Evolutionary conservation across 2,888 invertebrate species (phyloP).

Genomic region (Heliothis peltigera): DNA sequence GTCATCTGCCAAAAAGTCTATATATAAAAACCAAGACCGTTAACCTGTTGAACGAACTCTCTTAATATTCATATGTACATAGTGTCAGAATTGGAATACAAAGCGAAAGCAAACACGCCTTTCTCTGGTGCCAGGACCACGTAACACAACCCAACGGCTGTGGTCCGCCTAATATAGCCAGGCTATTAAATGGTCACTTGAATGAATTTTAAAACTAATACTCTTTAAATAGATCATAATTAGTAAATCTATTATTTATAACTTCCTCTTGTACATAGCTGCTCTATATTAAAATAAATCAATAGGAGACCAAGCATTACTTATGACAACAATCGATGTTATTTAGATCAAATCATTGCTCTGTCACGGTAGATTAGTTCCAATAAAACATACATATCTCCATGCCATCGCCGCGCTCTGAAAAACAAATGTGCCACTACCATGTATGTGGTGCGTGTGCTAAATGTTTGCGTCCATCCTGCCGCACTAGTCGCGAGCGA

Average conservation of each 20-base stretch:
- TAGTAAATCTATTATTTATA: constrained; percentile 9
- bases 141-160: constrained; percentile 33
- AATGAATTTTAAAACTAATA: constrained; percentile 27
- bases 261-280: constrained; percentile 30
- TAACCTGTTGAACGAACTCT: constrained; percentile 52
- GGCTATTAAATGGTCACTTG: constrained; percentile 25
- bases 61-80: constrained; percentile 47
- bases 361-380: constrained; percentile 74
- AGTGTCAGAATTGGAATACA: constrained; percentile 50
- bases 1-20: constrained; percentile 52
- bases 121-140: constrained; percentile 55
- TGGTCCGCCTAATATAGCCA: constrained; percentile 34
- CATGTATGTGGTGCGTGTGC: constrained; percentile 76
- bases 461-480: constrained; percentile 70
- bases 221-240: constrained; percentile 8
- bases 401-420: constrained; percentile 83
- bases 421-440: constrained; percentile 82
- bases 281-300: constrained; percentile 10
- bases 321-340: constrained; percentile 25
- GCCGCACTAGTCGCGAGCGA: constrained; percentile 71
- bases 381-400: constrained; percentile 77
- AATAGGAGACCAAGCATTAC: constrained; percentile 23
- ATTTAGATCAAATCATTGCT: constrained; percentile 59
- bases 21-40: constrained; percentile 55
- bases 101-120: constrained; percentile 60